Base-by-base conservation (phyloP, 35 echinoderm and acorn worm species). In the Apostichopus californicus region DNA sequence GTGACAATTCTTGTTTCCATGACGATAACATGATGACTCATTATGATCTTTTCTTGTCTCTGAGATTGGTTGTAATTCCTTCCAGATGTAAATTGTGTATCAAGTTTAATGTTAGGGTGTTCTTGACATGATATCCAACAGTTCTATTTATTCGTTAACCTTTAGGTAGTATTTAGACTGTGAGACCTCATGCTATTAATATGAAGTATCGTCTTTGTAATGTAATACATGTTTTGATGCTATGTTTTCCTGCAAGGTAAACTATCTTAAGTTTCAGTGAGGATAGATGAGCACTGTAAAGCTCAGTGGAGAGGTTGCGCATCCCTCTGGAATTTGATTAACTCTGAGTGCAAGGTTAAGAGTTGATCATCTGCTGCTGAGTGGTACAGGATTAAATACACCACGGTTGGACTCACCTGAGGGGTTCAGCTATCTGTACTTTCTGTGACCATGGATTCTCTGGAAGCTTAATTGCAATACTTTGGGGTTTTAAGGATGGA, bases 51-150 rank as follows among this genome's bases (percentile, higher is more conserved):
- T 18, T 75, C 71, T 75, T 1, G 7, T 22, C 71, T 22, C 71
- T 22, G n/a, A 75, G 24, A 75, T 75, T n/a, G 11, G 21, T 75
- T 6, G 18, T 18, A 75, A 75, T 75, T 75, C n/a, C 14, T 75
- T 75, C 71, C 71, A 75, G 17, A n/a, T 75, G 71, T 75, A 75
- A 18, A 75, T 75, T 18, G 11, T 22, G 21, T 75, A 75, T 18
- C 17, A 75, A 22, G 71, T 75, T 75, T 18, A 75, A 75, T 75
- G 17, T 75, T 75, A 75, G 11, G 71, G 17, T 75, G 71, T 75
- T 13, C n/a, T 75, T 75, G 15, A 75, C 71, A 75, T 18, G 71
- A 75, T n/a, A 75, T 75, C 71, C 71, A 75, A 75, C 71, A 75
- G 71, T 20, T 75, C 71, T 75, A 13, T 75, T 22, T 13, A 75